phyloP scores from a whole-genome alignment of 1,140 invertebrate species.

The Leptinotarsa lineolata region DNA sequence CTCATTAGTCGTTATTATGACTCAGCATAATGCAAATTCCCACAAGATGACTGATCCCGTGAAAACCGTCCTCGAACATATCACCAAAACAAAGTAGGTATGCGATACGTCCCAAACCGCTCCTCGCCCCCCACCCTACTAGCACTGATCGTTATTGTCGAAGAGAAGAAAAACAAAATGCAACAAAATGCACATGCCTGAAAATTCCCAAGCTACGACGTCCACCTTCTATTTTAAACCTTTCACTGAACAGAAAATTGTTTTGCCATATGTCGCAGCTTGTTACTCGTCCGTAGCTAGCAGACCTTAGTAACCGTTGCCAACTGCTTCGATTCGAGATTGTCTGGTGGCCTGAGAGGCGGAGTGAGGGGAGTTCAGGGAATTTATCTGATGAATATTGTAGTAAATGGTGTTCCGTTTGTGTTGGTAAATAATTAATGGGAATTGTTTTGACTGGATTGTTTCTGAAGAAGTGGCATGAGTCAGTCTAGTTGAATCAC shows the following conservation, averaged over 20 bases:
- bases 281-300: neutral
- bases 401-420: neutral
- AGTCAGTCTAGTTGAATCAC: neutral
- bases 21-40: too few relatives aligned
- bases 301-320: slow-evolving; percentile 18
- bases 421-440: slow-evolving; percentile 9
- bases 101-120: neutral
- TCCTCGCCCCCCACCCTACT: neutral
- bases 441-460: neutral
- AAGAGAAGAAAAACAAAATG: neutral
- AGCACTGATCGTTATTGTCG: neutral
- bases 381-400: slow-evolving; percentile 9
- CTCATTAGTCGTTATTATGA: too few relatives aligned
- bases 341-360: neutral
- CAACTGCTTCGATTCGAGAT: neutral
- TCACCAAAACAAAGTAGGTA: neutral
- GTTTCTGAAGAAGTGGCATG: neutral
- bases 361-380: neutral
- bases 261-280: neutral
- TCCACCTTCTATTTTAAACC: neutral
- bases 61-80: neutral
- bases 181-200: neutral
- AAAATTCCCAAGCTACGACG: neutral
- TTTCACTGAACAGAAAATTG: neutral
- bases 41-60: too few relatives aligned